Base-by-base conservation (phyloP, 1,140 invertebrate species). In the Tetramorium alpestre region DNA sequence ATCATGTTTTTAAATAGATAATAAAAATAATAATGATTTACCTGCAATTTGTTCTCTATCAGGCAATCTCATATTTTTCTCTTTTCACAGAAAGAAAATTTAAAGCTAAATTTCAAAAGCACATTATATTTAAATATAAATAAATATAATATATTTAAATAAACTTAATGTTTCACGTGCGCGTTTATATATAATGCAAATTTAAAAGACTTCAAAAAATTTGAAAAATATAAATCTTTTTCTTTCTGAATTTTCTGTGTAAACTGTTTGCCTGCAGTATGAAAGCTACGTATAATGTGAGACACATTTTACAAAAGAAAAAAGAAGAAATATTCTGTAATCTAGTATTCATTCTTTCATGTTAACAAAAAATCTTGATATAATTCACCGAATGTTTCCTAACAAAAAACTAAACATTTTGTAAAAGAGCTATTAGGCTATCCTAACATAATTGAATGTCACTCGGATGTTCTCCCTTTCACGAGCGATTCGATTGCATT, bases 381-480 rank as follows among this genome's bases (percentile, higher is more conserved):
- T 13, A 56, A 41, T 22, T 41, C 16, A 33, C 18, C 69, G 49
- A 54, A 1, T 49, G 1, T 22, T 47, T 69, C 6, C 33, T 16
- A 33, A 73, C 10, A 28, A 70, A 58, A 58, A 44, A 25, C n/a
- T 41, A 7, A 41, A 16, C n/a, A 22, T 25, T 11, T 75, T 41
- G 51, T 25, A 38, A 75, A 75, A 60, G 25, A 22, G 0, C 13
- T 25, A 1, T 41, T 44, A 25, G 33, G 58, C 1, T 64, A 47
- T 65, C 38, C 25, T 33, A 44, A 64, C 41, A 49, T 44, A 49
- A 78, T 78, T 47, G 76, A 47, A 78, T 33, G 75, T 65, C 58
- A 64, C 58, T 78, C 25, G 28, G 18, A 38, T 49, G 76, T 78
- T 64, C 25, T 25, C 25, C 11, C 16, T 76, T 47, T 64, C 13